Evolutionary conservation across 2,888 invertebrate genomes (phyloP).

Genomic region (Anoplius nigerrimus): DNA sequence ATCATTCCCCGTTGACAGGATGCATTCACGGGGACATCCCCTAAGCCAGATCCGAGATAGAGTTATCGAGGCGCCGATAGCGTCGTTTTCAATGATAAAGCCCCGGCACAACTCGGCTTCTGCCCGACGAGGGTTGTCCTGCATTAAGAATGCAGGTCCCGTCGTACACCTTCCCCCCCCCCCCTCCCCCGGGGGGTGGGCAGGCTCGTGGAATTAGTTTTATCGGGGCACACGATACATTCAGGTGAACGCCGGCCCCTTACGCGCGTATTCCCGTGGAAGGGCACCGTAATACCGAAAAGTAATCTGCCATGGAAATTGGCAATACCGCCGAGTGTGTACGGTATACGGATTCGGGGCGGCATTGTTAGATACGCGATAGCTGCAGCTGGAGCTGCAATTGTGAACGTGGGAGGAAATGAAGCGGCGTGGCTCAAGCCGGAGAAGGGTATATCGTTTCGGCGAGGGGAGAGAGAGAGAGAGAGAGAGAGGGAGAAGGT

Average conservation of each 20-base stretch:
- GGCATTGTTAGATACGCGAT: constrained; percentile 27
- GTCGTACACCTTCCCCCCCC: constrained; percentile 10
- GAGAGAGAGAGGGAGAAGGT: neutral
- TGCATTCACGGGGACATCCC: constrained; percentile 1
- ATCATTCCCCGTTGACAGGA: neutral
- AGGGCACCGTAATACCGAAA: constrained; percentile 30
- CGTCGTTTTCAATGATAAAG: constrained; percentile 30
- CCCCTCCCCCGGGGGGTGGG: neutral
- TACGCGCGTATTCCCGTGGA: constrained; percentile 6
- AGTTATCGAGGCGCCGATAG: constrained; percentile 38
- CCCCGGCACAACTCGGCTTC: neutral
- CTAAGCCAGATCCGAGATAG: constrained; percentile 22
- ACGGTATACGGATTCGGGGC: constrained; percentile 11
- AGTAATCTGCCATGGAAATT: constrained; percentile 56
- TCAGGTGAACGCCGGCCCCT: constrained; percentile 33
- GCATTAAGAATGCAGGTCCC: constrained; percentile 17
- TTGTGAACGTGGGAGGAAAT: constrained; percentile 17
- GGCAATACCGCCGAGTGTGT: constrained; percentile 34
- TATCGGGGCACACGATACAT: constrained; percentile 25
- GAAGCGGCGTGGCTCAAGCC: neutral
- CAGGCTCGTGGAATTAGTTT: constrained; percentile 37
- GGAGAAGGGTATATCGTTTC: too few relatives aligned
- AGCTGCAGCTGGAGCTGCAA: constrained; percentile 42
- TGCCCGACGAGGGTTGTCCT: neutral
- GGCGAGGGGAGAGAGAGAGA: too few relatives aligned